Base-by-base conservation (phyloP, 2,113 vertebrate species). In the Brachyhypopomus gauderio region DNA sequence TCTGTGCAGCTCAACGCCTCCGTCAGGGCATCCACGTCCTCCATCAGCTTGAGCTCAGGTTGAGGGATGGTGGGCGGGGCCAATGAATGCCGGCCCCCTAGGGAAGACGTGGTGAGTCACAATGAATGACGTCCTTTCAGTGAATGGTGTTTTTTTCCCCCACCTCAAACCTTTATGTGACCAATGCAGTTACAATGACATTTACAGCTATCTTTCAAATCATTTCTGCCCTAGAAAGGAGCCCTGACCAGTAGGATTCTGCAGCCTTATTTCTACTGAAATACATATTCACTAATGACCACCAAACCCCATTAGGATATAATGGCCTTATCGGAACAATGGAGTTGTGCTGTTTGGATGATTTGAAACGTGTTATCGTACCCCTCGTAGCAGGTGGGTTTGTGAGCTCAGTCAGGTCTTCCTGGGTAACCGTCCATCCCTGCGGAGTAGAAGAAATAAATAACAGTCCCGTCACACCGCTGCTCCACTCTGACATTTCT, bases 1-100 rank as follows among this genome's bases (percentile, higher is more conserved):
- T 77, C 38, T 19, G 81, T 69, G 41, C 77, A 77, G 73, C 72
- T 48, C 45, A 83, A 36, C 22, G 72, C 63, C 12, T 77, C 72
- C 70, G 12, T 79, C 38, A 82, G 58, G 4, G 19, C 60, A 55
- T 78, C 62, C 8, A 41, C 67, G 14, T 66, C 48, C 30, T 83
- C 27, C 34, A 80, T 27, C 67, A 58, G 73, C 52, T 81, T 72
- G 64, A 63, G 5, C 2, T 41, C 9, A 62, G 23, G 11, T 55
- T 69, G 77, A 4, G 34, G 52, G n/a, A 59, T 45, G 27, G 23
- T 34, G 14, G 41, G 23, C 52, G 12, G 34, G 9, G 52, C 6
- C 5, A 22, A 17, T 23, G 60, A 23, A 62, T 52, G 52, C 20
- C 69, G 71, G 22, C 3, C 55, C 77, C 25, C 70, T 67, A 52